Conservation (phyloP, 2,113 vertebrate species). For the Mormyrus lacerda region DNA sequence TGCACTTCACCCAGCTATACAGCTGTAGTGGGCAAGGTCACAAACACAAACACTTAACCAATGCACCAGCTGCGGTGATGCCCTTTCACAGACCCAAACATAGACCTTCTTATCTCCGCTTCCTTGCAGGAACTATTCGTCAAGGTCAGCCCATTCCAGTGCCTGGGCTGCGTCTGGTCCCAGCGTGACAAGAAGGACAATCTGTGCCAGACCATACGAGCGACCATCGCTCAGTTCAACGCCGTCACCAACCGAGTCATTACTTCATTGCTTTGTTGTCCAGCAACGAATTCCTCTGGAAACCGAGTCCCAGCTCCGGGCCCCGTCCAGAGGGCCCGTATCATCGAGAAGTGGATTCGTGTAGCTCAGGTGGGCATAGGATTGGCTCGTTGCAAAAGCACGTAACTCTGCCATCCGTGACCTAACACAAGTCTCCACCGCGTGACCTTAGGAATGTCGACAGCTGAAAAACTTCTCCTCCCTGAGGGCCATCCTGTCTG, state of each 20-base stretch:
- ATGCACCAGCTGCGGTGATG: neutral
- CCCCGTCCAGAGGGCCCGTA: conserved; percentile 51
- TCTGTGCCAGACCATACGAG: conserved; percentile 65
- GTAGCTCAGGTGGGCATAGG: conserved; percentile 66
- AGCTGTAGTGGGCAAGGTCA: neutral
- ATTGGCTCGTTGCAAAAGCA: neutral
- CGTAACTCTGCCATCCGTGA: neutral
- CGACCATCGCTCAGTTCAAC: conserved; percentile 84
- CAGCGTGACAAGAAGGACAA: conserved; percentile 78
- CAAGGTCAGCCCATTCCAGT: conserved; percentile 67
- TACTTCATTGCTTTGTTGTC: conserved; percentile 65
- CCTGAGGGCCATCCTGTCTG: conserved; percentile 73
- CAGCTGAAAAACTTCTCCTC: conserved; percentile 78
- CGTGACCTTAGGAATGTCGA: conserved; percentile 61
- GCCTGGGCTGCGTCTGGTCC: conserved; percentile 81
- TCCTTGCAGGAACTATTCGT: conserved; percentile 67
- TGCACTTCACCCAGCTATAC: neutral
- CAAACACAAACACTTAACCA: neutral
- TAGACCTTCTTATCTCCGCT: neutral
- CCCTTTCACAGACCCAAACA: neutral
- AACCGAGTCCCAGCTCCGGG: conserved; percentile 32
- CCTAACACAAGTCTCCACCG: neutral
- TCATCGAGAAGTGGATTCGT: conserved; percentile 76
- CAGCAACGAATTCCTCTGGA: conserved; percentile 35
- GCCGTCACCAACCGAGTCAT: conserved; percentile 71